These are phyloP conservation scores for Andrena cerasifolii DNA, from an alignment of 1,140 invertebrate genomes.

Conservation along the genomic window DNA sequence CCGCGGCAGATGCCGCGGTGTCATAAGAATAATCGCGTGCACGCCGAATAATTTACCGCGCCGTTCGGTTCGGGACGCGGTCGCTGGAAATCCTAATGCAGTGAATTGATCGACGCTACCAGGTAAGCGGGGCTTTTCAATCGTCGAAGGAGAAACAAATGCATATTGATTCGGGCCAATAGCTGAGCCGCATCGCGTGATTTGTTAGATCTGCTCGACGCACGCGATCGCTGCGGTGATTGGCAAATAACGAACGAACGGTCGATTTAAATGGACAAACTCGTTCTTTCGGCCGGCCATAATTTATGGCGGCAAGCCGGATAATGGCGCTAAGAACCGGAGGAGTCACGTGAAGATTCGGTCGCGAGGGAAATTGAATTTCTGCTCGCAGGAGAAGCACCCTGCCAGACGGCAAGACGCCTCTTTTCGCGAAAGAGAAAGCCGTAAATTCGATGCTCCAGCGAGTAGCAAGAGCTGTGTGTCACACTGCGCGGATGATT, in stretches of 20 bases:
- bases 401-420: slow-evolving; percentile 11
- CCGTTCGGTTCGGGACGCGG: too few species aligned
- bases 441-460: slow-evolving; percentile 37
- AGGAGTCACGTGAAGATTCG: slow-evolving; percentile 11
- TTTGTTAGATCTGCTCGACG: neutral
- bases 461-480: neutral
- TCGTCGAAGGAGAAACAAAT: too few species aligned
- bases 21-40: too few species aligned
- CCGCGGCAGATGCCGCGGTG: neutral
- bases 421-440: neutral
- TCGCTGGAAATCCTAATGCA: too few species aligned
- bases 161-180: too few species aligned
- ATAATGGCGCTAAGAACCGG: neutral
- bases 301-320: neutral
- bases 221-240: slow-evolving; percentile 4
- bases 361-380: slow-evolving; percentile 28
- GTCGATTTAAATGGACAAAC: neutral
- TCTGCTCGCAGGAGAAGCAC: neutral
- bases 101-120: too few species aligned
- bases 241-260: neutral
- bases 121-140: too few species aligned
- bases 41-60: too few species aligned
- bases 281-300: neutral
- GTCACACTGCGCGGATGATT: slow-evolving; percentile 17
- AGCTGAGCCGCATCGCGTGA: neutral